Conservation (phyloP, 2,888 invertebrate species). For the Steromphala cineraria region DNA sequence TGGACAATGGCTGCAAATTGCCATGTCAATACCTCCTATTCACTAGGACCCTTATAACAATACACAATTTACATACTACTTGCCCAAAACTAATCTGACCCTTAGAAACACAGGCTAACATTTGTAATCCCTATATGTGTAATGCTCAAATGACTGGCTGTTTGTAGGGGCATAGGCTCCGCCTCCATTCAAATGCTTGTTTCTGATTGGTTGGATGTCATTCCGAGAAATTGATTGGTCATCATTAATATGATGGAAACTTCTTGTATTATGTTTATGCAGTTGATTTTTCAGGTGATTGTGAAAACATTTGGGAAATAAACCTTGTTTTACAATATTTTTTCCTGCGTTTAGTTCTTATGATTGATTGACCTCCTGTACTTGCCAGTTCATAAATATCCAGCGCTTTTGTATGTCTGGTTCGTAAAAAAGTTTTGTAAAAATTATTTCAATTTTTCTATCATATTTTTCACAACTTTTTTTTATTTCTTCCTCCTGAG, state of each 20-base stretch:
- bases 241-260: background rate
- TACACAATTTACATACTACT: background rate
- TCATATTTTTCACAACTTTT: no score
- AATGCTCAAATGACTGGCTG: background rate
- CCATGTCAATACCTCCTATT: background rate
- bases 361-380: no score
- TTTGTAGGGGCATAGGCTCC: background rate
- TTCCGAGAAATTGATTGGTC: background rate
- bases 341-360: no score
- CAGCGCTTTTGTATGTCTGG: no score
- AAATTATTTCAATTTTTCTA: no score
- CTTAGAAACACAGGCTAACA: background rate
- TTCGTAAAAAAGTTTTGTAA: no score
- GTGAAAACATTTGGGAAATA: no score
- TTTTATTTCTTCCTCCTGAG: no score
- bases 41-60: background rate
- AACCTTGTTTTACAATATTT: no score
- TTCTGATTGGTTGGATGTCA: background rate
- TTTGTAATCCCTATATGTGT: conserved; percentile 1
- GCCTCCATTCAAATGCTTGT: background rate
- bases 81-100: background rate
- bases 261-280: background rate
- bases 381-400: no score
- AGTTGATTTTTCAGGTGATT: background rate
- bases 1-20: conserved; percentile 12